phyloP scores from a whole-genome alignment of 2,797 vertebrate genomes.

The Channa striata region DNA sequence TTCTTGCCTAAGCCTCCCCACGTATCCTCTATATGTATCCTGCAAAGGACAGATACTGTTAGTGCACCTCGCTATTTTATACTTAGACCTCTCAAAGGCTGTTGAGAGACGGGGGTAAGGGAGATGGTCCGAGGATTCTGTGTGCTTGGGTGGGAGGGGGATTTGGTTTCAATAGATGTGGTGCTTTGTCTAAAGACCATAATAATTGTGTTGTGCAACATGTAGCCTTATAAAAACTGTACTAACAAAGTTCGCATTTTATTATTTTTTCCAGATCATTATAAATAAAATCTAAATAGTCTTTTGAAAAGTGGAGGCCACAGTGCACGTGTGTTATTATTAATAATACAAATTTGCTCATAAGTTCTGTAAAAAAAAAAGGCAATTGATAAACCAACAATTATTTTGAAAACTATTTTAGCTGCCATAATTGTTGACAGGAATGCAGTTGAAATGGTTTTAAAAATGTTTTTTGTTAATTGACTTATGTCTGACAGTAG shows the following conservation, averaged over 20 bases:
- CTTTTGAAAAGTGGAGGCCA: neutral
- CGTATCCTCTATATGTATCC: conserved; percentile 85
- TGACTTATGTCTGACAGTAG: neutral
- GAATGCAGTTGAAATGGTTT: too few relatives aligned
- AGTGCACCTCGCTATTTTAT: conserved; percentile 86
- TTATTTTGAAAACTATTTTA: neutral
- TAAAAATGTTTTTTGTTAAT: too few relatives aligned
- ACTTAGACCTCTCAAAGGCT: conserved; percentile 89
- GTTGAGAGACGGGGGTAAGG: conserved; percentile 89
- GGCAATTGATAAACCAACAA: neutral
- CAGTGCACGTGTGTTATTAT: too few relatives aligned
- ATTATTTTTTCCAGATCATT: neutral
- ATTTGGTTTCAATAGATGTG: conserved; percentile 85
- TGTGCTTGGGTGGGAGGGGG: conserved; percentile 83
- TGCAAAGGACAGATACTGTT: conserved; percentile 89
- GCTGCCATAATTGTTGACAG: neutral
- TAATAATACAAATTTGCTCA: neutral
- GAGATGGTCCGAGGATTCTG: conserved; percentile 85
- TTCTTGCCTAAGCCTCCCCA: conserved; percentile 86
- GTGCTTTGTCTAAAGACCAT: conserved; percentile 69
- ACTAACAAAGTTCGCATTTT: conserved; percentile 24
- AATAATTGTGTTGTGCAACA: conserved; percentile 59
- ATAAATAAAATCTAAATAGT: too few relatives aligned
- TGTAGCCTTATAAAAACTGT: conserved; percentile 9
- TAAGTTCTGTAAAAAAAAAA: neutral